Evolutionary conservation across 2,797 vertebrate species (phyloP), one percentile per base, ranked within the genome.

Genomic region (Typhlichthys eigenmanni): DNA sequence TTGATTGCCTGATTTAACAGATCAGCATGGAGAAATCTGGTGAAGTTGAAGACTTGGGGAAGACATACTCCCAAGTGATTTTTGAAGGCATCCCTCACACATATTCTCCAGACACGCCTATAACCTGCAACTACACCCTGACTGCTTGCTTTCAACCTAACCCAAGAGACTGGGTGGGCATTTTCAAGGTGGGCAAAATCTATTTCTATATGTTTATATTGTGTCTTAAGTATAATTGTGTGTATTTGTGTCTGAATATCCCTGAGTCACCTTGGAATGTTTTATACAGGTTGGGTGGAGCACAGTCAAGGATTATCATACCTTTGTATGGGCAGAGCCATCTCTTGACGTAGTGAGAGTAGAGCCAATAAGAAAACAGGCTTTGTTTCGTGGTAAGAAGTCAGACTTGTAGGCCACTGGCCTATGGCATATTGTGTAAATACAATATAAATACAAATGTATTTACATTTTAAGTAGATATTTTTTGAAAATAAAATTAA

Each of bases 221-320:
- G 5, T 10, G 5, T 7, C 24, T 2, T 29, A 2, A 19, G 17
- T 0, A 11, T 12, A 56, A 6, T 13, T 10, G 57, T 43, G 4
- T 54, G 1, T 19, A 2, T 14, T 12, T 45, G 13, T 57, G 45
- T 50, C n/a, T 48, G 19, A 59, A 51, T n/a, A 1, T 11, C 3
- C 43, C 16, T 48, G 8, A 14, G 0, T 46, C 24, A 17, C 56
- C 9, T 58, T 5, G 47, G 3, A n/a, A n/a, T 72, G 51, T 74
- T 53, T 4, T 10, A 61, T 76, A 1, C 84, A 98, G 97, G 96
- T 97, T 60, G 96, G 96, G 0, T 98, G 97, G 97, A 95, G 88
- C 83, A 92, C 91, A 0, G 89, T 88, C 0, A 90, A 91, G 53
- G 94, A 96, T 13, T 98, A 96, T 80, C 92, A 91, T 59, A 96